phyloP scores from a whole-genome alignment of 2,113 vertebrate species.

The Pteruthius melanotis region DNA sequence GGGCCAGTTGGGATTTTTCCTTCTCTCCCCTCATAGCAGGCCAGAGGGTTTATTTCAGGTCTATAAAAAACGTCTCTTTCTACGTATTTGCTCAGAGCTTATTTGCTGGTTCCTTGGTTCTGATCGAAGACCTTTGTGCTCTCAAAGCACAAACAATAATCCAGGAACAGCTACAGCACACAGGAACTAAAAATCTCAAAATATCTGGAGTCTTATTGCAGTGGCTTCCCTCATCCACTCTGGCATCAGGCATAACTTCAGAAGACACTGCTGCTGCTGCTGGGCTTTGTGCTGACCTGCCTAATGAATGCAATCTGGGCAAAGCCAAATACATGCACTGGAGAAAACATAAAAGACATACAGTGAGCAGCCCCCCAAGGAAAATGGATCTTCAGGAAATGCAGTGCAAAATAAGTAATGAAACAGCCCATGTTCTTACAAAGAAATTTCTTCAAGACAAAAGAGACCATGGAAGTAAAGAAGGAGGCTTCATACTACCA shows the following conservation, averaged over 20 bases:
- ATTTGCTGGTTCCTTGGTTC: not conserved
- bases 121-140: not conserved
- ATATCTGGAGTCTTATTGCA: not conserved
- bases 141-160: not conserved
- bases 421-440: not conserved
- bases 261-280: not conserved
- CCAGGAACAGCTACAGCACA: not conserved
- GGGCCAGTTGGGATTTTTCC: conserved; percentile 45
- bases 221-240: not conserved
- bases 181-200: not conserved
- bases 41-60: conserved; percentile 41
- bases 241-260: not conserved
- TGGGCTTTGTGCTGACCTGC: not conserved
- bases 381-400: not conserved
- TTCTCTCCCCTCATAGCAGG: not conserved
- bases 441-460: not conserved
- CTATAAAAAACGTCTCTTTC: conserved; percentile 39
- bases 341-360: not conserved
- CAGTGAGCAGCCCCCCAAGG: not conserved
- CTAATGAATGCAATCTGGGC: not conserved
- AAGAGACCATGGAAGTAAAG: not conserved
- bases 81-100: not conserved
- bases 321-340: not conserved
- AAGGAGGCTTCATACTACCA: not conserved
- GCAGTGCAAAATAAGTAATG: not conserved